Conservation (phyloP, 2,888 invertebrate species). For the Teinopalpus imperialis region DNA sequence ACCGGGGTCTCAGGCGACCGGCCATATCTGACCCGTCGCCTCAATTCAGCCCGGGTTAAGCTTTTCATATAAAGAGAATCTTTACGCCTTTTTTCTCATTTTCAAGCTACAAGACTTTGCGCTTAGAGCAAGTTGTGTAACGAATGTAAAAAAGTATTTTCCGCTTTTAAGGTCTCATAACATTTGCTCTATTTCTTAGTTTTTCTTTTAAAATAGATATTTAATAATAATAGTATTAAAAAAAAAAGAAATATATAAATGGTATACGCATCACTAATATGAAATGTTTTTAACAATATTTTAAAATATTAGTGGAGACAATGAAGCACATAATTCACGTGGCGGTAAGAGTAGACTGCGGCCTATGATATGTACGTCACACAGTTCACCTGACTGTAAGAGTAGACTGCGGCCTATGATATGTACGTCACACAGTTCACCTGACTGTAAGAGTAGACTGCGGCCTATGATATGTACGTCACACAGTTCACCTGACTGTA, state of each 20-base stretch:
- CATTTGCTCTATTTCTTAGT: neutral
- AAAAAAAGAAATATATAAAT: no score
- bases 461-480: no score
- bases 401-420: no score
- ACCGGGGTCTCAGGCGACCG: slow-evolving; percentile 40
- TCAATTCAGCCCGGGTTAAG: slow-evolving; percentile 55
- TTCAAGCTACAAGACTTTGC: slow-evolving; percentile 34
- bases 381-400: no score
- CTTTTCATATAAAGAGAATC: slow-evolving; percentile 56
- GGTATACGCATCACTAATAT: no score
- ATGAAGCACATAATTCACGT: neutral
- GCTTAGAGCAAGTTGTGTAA: slow-evolving; percentile 29
- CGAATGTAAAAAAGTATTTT: slow-evolving; percentile 15
- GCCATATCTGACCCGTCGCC: slow-evolving; percentile 48
- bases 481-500: no score
- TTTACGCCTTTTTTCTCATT: slow-evolving; percentile 41
- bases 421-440: no score
- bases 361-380: no score
- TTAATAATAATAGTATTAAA: no score
- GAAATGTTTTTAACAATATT: no score
- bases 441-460: no score
- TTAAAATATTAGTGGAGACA: neutral
- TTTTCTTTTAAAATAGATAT: slow-evolving; percentile 3
- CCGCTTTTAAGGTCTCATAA: slow-evolving; percentile 5
- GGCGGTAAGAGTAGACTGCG: no score